Conservation (phyloP, 2,888 invertebrate genomes). For the Mythimna loreyi region DNA sequence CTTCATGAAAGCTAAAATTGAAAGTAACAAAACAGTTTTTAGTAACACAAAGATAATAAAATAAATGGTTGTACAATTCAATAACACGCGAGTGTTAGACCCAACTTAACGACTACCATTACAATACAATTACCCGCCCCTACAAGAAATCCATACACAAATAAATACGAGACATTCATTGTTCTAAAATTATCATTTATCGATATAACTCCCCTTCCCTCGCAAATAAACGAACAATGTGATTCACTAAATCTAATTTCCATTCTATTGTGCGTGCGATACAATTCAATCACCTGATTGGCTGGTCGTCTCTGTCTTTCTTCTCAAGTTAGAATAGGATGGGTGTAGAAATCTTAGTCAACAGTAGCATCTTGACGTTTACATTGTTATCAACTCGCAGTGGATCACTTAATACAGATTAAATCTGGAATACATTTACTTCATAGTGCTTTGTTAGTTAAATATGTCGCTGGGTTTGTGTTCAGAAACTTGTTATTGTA, state of each 20-base stretch:
- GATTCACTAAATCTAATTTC: slow-evolving; percentile 65
- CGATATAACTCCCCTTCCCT: slow-evolving; percentile 27
- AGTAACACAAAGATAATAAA: background rate
- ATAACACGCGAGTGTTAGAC: background rate
- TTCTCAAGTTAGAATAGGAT: slow-evolving; percentile 29
- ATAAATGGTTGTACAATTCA: background rate
- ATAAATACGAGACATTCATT: slow-evolving; percentile 36
- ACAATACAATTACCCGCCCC: slow-evolving; percentile 11
- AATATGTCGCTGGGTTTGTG: slow-evolving; percentile 43
- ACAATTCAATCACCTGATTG: slow-evolving; percentile 67
- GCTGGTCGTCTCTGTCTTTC: slow-evolving; percentile 39
- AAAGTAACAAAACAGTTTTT: background rate
- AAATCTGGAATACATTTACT: slow-evolving; percentile 59
- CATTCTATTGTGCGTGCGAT: slow-evolving; percentile 59
- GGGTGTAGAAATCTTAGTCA: slow-evolving; percentile 36
- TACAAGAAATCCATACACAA: slow-evolving; percentile 17
- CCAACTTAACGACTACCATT: slow-evolving; percentile 5
- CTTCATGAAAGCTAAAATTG: background rate
- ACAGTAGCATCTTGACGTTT: slow-evolving; percentile 49
- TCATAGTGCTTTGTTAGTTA: slow-evolving; percentile 48
- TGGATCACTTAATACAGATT: slow-evolving; percentile 59
- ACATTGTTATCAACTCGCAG: slow-evolving; percentile 56
- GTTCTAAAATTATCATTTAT: slow-evolving; percentile 41
- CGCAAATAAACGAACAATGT: slow-evolving; percentile 47
- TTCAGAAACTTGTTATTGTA: slow-evolving; percentile 34